A percentile compares a stretch with the other conserved stretches of the same genome.
phyloP scores from a whole-genome alignment of 2,797 vertebrate species.

The Anniella stebbinsi region DNA sequence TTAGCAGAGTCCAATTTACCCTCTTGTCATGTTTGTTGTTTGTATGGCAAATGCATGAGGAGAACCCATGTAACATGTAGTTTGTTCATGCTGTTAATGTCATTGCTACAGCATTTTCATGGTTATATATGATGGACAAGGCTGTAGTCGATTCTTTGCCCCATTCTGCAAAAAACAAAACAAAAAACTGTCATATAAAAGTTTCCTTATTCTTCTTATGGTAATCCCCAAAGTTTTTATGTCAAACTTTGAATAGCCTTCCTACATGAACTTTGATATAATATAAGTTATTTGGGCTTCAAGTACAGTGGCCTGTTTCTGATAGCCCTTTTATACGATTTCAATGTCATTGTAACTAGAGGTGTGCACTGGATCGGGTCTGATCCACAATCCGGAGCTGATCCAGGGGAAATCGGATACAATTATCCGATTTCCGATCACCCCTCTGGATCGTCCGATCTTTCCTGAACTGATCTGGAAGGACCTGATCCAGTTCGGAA shows the following conservation, averaged over 20 bases:
- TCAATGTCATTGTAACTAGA: slow-evolving; percentile 23
- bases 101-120: neutral
- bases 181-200: neutral
- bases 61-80: too few relatives aligned
- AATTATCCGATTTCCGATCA: too few relatives aligned
- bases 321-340: slow-evolving; percentile 28
- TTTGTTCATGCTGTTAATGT: neutral
- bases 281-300: slow-evolving; percentile 29
- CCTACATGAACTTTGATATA: neutral
- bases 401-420: too few relatives aligned
- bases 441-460: too few relatives aligned
- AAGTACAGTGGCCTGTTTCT: slow-evolving; percentile 33
- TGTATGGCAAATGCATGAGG: neutral
- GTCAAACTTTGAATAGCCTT: neutral
- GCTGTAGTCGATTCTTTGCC: neutral
- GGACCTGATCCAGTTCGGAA: too few relatives aligned
- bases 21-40: neutral
- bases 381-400: too few relatives aligned
- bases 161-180: neutral
- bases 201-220: neutral
- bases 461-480: too few relatives aligned
- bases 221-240: neutral
- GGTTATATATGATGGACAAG: neutral
- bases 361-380: too few relatives aligned
- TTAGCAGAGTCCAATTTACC: neutral